Conservation (phyloP, 2,888 invertebrate genomes). For the Osmoderma eremita region DNA sequence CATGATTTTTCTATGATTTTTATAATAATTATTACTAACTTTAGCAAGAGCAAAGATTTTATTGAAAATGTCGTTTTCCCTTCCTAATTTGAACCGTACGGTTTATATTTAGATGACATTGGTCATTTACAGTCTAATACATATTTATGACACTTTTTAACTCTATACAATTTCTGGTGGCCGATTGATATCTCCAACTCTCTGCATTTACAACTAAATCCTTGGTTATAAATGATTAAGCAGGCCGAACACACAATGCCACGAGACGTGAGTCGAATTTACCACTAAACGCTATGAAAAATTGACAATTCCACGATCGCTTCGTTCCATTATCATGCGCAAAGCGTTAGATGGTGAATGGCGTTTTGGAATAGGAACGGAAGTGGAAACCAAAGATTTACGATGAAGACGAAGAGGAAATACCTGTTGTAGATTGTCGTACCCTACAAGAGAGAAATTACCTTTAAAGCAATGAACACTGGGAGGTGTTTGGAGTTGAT, state of each 20-base stretch:
- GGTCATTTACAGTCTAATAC: no score
- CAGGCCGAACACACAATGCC: not conserved
- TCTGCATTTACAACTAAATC: constrained; percentile 20
- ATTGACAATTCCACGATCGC: constrained; percentile 2
- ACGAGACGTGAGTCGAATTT: constrained; percentile 6
- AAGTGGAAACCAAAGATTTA: constrained; percentile 30
- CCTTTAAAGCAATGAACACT: not conserved
- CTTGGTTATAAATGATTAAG: not conserved
- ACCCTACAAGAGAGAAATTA: not conserved
- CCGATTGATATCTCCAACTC: constrained; percentile 4
- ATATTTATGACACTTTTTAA: not conserved
- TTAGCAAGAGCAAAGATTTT: no score
- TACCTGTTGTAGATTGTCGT: not conserved
- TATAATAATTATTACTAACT: no score
- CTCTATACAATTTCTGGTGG: not conserved
- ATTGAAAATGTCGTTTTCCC: no score
- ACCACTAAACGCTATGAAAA: constrained; percentile 1
- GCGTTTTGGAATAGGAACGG: constrained; percentile 28
- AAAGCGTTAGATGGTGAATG: not conserved
- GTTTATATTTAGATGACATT: no score
- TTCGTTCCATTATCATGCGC: constrained; percentile 8
- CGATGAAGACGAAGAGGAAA: constrained; percentile 21
- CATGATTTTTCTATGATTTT: no score
- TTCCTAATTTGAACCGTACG: no score
- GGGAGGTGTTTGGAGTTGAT: no score